Evolutionary conservation across 2,888 invertebrate genomes (phyloP), one percentile per base, ranked within the genome.

Genomic region (Eurytoma californica): DNA sequence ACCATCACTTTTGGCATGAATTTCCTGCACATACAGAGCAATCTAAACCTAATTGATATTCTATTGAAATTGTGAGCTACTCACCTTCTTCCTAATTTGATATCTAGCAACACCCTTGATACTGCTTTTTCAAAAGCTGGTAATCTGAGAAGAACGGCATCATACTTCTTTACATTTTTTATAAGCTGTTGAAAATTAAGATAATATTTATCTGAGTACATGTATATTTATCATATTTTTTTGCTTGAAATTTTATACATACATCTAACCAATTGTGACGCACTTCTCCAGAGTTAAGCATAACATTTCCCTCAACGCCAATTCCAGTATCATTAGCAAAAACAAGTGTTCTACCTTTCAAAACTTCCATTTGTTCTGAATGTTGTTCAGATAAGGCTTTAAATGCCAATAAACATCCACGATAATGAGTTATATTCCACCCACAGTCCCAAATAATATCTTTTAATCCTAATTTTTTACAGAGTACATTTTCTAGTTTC

Each of bases 211-310:
- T 69, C 9, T 30, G 16, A 61, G 69, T 13, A 20, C 9, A 39
- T 9, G 58, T 73, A 3, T 16, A 57, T 72, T 24, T 60, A 24
- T 12, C 49, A n/a, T 16, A 58, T 65, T 72, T 1, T 60, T 7
- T 39, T 5, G 58, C 18, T 67, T 13, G 7, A 63, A 18, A 12
- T 5, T 3, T 63, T 18, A 14, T 24, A 70, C 94, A 93, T 91
- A 97, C 96, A 91, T 97, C 97, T 79, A 97, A 91, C 98, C 98
- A 98, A 91, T 97, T 97, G 86, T 96, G 94, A 79, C 97, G 92
- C 55, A 98, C 98, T 92, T 98, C 98, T 55, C 97, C 97, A 83
- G 96, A 97, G 87, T 95, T 97, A 0, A 98, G 92, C 92, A 96
- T 95, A 12, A 98, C 94, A 86, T 97, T 95, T 0, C 98, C 98